phyloP scores from a whole-genome alignment of 2,888 invertebrate genomes.

The Metacarcinus magister region DNA sequence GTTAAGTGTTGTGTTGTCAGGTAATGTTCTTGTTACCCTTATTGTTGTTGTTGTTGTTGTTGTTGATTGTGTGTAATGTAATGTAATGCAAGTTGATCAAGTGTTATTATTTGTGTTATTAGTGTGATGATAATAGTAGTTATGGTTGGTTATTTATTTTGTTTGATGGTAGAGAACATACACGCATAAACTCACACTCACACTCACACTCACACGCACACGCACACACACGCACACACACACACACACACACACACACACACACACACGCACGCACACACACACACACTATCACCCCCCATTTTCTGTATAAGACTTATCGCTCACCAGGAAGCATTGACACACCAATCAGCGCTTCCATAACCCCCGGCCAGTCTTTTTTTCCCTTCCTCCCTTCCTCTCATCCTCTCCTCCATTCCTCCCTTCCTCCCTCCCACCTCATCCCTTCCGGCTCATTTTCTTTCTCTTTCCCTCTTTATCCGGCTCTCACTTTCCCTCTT shows the following conservation, averaged over 20 bases:
- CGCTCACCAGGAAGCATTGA: not conserved
- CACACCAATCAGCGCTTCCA: not conserved
- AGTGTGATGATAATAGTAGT: too few species aligned
- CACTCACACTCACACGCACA: not conserved
- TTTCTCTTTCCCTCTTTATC: too few species aligned
- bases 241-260: slow-evolving; percentile 26
- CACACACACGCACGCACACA: not conserved
- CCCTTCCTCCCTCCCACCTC: too few species aligned
- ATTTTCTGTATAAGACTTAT: not conserved
- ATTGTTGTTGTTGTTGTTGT: not conserved
- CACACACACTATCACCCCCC: not conserved
- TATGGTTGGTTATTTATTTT: too few species aligned
- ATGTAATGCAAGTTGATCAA: too few species aligned
- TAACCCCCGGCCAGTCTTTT: not conserved
- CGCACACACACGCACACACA: slow-evolving; percentile 5
- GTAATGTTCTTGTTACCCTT: not conserved
- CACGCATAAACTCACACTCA: not conserved
- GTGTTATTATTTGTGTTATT: too few species aligned
- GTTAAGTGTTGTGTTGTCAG: not conserved
- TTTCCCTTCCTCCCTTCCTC: not conserved
- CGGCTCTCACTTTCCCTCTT: too few species aligned
- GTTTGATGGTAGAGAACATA: not conserved
- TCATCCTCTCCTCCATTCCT: too few species aligned
- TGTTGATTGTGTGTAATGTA: not conserved
- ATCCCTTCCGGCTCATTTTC: too few species aligned